phyloP scores from a whole-genome alignment of 2,797 vertebrate genomes.

The Simalia tracyae region DNA sequence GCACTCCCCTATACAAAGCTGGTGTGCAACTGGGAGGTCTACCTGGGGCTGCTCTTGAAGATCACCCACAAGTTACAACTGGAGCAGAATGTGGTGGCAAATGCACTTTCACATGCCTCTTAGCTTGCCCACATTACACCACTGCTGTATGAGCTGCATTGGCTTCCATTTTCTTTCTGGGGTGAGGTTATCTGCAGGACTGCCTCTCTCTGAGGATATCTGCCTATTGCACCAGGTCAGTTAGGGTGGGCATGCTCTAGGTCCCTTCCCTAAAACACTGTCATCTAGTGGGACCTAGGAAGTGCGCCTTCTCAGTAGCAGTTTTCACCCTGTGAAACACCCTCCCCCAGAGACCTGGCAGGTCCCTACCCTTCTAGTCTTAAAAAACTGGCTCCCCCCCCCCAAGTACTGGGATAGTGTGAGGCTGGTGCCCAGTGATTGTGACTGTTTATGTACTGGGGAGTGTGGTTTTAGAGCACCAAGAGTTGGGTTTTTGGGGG shows the following conservation, averaged over 20 bases:
- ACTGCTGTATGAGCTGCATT: neutral
- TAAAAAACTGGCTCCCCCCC: neutral
- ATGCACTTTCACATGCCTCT: neutral
- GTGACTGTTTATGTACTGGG: neutral
- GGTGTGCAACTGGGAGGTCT: neutral
- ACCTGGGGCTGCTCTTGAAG: neutral
- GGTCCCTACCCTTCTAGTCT: neutral
- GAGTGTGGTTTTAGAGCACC: neutral
- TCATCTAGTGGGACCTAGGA: neutral
- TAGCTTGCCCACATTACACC: neutral
- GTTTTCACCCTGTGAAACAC: neutral
- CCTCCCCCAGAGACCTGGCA: too few relatives aligned
- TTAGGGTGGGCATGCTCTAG: neutral
- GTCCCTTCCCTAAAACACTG: neutral
- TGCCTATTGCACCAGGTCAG: neutral
- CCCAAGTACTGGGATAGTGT: neutral
- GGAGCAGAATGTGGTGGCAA: neutral
- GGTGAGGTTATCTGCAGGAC: neutral
- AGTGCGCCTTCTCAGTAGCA: neutral
- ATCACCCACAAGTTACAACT: neutral
- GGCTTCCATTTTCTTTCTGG: neutral
- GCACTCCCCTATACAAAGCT: neutral
- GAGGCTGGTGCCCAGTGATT: neutral
- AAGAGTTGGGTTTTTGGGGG: neutral
- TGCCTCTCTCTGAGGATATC: neutral